Evolutionary conservation across 2,113 vertebrate genomes (phyloP), one percentile per base, ranked within the genome.

Genomic region (Notechis scutatus): DNA sequence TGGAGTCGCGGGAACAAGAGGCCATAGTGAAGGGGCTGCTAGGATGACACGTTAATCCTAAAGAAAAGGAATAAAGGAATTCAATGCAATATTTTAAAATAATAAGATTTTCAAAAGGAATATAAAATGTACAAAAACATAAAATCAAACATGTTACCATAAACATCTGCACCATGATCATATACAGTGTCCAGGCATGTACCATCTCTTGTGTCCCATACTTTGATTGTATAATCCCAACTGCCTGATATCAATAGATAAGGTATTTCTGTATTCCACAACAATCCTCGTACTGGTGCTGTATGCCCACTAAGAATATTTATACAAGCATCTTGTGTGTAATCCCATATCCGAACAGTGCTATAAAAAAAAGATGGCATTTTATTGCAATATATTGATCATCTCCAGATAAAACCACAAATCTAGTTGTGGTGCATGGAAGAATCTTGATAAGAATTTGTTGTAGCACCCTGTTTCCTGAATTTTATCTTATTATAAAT

Each of bases 261-360:
- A 0, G 99, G 99, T 93, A 99, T 98, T 97, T 99, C 99, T 0
- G 98, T 98, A 96, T 99, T 99, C 99, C 99, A 99, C 98, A 99
- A 97, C 57, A 99, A 96, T 64, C 99, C 99, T 93, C 99, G 97
- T 50, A 99, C 99, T 0, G 99, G 99, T 88, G 98, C 98, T 20
- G 97, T 98, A 92, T 99, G 99, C 45, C 99, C 99, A 90, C 97
- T 99, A 87, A 99, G 98, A 91, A 99, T 96, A 92, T 97, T 99
- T 96, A 99, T 99, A 91, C 99, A 99, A 7, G 99, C 98, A 56
- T 99, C 99, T 95, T 99, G 98, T 86, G 99, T 99, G 93, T 99
- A 99, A 96, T 99, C 99, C 99, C 99, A 99, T 95, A 99, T 98
- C 52, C 99, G 98, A 90, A 99, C 98, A 50, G 99, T 99, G 61